Evolutionary conservation across 2,797 vertebrate genomes (phyloP).

Genomic region (Fringilla coelebs): DNA sequence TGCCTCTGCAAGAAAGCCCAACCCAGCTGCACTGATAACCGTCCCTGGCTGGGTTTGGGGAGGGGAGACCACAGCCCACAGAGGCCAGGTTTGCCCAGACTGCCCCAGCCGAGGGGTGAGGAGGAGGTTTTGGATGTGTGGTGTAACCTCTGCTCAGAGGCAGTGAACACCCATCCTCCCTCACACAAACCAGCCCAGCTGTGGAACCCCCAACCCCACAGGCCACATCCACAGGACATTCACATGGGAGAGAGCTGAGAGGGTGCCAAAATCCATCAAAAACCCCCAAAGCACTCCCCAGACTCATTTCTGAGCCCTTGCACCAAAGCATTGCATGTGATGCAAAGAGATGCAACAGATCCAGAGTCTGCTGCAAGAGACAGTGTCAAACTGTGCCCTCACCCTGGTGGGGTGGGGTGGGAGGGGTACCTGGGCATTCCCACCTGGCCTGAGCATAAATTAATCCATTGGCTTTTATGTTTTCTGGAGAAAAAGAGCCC

Average conservation of each 20-base stretch:
- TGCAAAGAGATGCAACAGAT: not conserved
- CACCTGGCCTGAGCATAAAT: not conserved
- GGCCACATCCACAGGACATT: not conserved
- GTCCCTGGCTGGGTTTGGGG: not conserved
- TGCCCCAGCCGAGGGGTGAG: rapidly evolving
- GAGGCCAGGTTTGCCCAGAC: not conserved
- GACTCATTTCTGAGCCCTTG: not conserved
- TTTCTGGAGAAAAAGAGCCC: not conserved
- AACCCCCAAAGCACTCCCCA: rapidly evolving
- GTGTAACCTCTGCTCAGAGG: not conserved
- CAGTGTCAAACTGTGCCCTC: rapidly evolving
- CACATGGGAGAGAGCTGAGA: rapidly evolving
- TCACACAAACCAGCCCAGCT: not conserved
- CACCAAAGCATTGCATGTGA: rapidly evolving
- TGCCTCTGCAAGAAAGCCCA: not conserved
- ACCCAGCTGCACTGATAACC: not conserved
- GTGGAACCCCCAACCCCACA: rapidly evolving
- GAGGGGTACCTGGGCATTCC: not conserved
- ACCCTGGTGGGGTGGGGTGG: rapidly evolving
- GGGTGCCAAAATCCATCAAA: not conserved
- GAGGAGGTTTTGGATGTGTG: rapidly evolving
- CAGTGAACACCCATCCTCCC: not conserved
- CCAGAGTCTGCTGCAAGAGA: not conserved
- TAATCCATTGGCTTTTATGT: not conserved
- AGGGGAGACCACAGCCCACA: not conserved